phyloP scores from a whole-genome alignment of 2,797 vertebrate genomes.

The Diplodus puntazzo region DNA sequence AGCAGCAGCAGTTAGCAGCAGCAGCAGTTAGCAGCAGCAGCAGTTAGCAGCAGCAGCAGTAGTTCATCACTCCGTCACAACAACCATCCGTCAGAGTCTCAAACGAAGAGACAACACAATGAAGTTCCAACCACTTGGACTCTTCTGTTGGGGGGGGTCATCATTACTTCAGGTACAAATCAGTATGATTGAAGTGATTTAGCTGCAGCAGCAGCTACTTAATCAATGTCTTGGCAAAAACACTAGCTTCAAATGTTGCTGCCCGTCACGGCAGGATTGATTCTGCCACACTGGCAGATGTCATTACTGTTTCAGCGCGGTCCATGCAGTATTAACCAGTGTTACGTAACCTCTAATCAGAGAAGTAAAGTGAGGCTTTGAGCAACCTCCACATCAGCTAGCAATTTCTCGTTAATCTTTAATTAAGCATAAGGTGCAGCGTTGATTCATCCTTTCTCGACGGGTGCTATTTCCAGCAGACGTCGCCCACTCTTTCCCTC shows the following conservation, averaged over 20 bases:
- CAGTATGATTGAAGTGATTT: constrained; percentile 53
- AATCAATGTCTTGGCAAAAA: constrained; percentile 37
- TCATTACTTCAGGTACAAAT: constrained; percentile 65
- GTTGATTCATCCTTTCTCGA: constrained; percentile 79
- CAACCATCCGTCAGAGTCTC: constrained; percentile 21
- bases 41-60: background rate
- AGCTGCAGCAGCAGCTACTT: constrained; percentile 38
- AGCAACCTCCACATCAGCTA: constrained; percentile 70
- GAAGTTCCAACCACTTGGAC: background rate
- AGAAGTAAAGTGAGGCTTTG: constrained; percentile 77
- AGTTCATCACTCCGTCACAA: background rate
- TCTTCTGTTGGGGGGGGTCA: constrained; percentile 17
- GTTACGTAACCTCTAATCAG: constrained; percentile 83
- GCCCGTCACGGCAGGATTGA: constrained; percentile 64
- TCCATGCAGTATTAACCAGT: constrained; percentile 82
- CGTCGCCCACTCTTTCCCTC: constrained; percentile 69
- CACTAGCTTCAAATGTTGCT: constrained; percentile 33
- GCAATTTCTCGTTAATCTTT: constrained; percentile 85
- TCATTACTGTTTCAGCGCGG: constrained; percentile 78
- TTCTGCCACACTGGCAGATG: constrained; percentile 65
- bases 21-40: too few species aligned
- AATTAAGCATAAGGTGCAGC: constrained; percentile 84
- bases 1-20: too few species aligned
- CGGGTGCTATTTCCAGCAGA: constrained; percentile 78
- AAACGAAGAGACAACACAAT: constrained; percentile 32